These are phyloP conservation scores for Macrostomum lignano DNA, from an alignment of 1,140 invertebrate genomes.

Conservation along the genomic window DNA sequence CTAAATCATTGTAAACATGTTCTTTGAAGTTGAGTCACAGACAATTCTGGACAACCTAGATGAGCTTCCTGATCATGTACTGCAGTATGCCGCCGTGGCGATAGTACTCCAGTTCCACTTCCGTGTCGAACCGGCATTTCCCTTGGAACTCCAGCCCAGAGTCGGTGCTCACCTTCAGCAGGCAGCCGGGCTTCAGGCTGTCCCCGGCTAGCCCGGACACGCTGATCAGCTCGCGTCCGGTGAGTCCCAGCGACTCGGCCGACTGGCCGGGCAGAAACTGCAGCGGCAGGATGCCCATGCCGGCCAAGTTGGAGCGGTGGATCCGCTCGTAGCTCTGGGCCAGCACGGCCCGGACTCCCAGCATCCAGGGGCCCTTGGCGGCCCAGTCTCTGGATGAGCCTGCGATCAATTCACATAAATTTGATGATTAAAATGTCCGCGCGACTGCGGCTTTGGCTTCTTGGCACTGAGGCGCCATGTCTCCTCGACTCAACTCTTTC, in stretches of 20 bases:
- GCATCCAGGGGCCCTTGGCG: conserved; percentile 72
- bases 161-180: too few species aligned
- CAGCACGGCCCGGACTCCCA: conserved; percentile 48
- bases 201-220: conserved; percentile 24
- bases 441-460: too few species aligned
- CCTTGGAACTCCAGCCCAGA: conserved; percentile 42
- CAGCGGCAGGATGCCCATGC: conserved; percentile 82
- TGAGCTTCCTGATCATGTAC: conserved; percentile 93
- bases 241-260: conserved; percentile 51
- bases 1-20: too few species aligned
- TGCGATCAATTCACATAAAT: conserved; percentile 7
- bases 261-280: conserved; percentile 57
- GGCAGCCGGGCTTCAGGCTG: too few species aligned
- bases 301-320: conserved; percentile 79
- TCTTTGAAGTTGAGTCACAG: too few species aligned
- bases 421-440: background rate
- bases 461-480: too few species aligned
- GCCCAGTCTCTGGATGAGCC: conserved; percentile 43
- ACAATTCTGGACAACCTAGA: too few species aligned
- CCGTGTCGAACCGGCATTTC: conserved; percentile 63
- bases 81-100: conserved; percentile 75
- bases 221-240: conserved; percentile 37
- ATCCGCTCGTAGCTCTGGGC: conserved; percentile 89
- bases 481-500: too few species aligned
- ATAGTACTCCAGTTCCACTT: conserved; percentile 83